Base-by-base conservation (phyloP, 2,888 invertebrate genomes). In the Drosophila suboccidentalis region DNA sequence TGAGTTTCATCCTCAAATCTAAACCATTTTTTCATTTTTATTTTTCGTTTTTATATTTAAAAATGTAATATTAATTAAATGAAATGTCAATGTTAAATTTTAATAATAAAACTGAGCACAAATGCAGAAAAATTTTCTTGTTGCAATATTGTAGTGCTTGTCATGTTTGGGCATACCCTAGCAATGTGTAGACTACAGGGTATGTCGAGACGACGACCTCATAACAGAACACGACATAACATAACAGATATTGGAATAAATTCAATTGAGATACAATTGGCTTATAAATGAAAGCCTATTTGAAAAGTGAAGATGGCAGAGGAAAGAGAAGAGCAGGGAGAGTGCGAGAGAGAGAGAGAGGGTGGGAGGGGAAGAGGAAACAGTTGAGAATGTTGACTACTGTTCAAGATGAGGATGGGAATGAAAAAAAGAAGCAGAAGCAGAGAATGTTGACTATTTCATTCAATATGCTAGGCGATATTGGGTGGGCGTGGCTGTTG, bases 241-340 rank as follows among this genome's bases (percentile, higher is more conserved):
- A 65, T 15, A 64, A 47, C 39, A 58, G 58, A 58, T 61, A 77
- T 55, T 62, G 69, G 51, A 65, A 77, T 68, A 82, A 82, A 80
- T 75, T 85, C 87, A 88, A 83, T 88, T 83, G 78, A 78, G 74
- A 83, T 76, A 75, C 78, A 84, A 84, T 82, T 86, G 87, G 83
- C 78, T 82, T 78, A 75, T 74, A 80, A 87, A 75, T 72, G 86
- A 82, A 84, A 78, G 88, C 82, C 71, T 74, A 74, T 80, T 78
- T 64, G 47, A 61, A 70, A 64, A 55, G 55, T 49, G 58, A 36
- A 57, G 59, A 63, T 41, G 54, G 60, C 32, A 46, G 44, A 4
- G 9, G 46, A 11, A 1, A 29, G 8, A 19, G 11, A 8, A 32
- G 9, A 4, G 17, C 22, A 32, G 1, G 13, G 10, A 39, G 39